Base-by-base conservation (phyloP, 1,140 invertebrate species). In the Anastrepha ludens region DNA sequence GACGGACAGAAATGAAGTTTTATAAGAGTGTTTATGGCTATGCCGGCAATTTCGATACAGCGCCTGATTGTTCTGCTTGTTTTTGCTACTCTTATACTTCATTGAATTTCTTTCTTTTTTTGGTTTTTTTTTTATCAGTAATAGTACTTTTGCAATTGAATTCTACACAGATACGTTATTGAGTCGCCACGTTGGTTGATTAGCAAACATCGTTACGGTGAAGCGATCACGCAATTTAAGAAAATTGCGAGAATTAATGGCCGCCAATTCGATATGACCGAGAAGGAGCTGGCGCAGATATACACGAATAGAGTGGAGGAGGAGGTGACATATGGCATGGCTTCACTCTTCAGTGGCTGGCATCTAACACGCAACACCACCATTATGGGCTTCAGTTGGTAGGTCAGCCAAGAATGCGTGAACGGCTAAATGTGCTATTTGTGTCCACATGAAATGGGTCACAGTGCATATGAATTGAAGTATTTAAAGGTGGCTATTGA, bases 181-280 rank as follows among this genome's bases (percentile, higher is more conserved):
- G 95, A 95, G 93, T 95, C 95, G 44, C 95, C 95, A 5, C 93
- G 96, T 88, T 97, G 96, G 96, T 92, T 96, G 78, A 94, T 95
- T 88, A 94, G 94, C 85, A 94, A 94, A 89, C 95, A 95, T 11
- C 94, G 94, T 88, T 92, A 93, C 62, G 90, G 95, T 67, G 94
- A 95, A 88, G 95, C 95, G 88, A 91, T 96, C 20, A 92, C 94
- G 64, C 92, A 93, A 89, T 90, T 93, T 90, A 91, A 92, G 89
- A 94, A 91, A 87, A 96, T 97, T 90, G 96, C 96, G 64, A 94
- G 94, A 93, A 92, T 94, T 17, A 97, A 97, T 94, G 93, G 94
- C 0, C 94, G 91, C 11, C 90, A 91, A 65, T 93, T 97, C 87
- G 89, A 91, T 87, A 88, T 93, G 88, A 93, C 91, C 59, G 93